Evolutionary conservation across 2,113 vertebrate genomes (phyloP), one percentile per base, ranked within the genome.

Genomic region (Serilophus lunatus): DNA sequence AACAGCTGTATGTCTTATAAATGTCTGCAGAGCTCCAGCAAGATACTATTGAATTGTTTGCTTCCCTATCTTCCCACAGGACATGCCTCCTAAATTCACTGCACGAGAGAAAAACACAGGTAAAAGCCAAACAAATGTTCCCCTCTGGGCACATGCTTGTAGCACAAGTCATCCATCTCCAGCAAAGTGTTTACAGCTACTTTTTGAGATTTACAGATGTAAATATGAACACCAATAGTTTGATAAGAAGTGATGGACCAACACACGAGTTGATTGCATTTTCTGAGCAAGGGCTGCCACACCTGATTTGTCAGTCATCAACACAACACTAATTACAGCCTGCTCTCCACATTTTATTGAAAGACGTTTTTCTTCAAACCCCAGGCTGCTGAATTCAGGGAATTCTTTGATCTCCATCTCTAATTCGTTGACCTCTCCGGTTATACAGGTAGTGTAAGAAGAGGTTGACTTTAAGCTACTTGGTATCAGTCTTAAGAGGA

Each of bases 1-100:
- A 98, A 97, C 96, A 97, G 96, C 96, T 97, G 92, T 86, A 90
- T 66, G 94, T 53, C 83, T 96, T 90, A 78, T 54, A 92, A 94
- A 91, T 7, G 53, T 66, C 89, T 87, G 66, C 68, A 93, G 81
- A 92, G 49, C 49, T 91, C 87, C 56, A 26, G 36, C 18, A 24
- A 92, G 88, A 96, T 94, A 94, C 40, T 82, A 77, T 45, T 75
- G 87, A 74, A 96, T 77, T 71, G 80, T 82, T 85, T 82, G 69
- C 74, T 80, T 88, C 85, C 66, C 60, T 51, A 56, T 84, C 68
- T 61, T 45, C 92, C 69, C 90, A 92, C 47, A 92, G 63, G 82
- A 86, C 70, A 38, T 91, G 71, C 61, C 86, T 95, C 88, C 86
- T 96, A 86, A 94, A 92, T 82, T 65, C 74, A 70, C n/a, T 33